Conservation (phyloP, 2,113 vertebrate genomes). For the Pseudopodoces humilis region DNA sequence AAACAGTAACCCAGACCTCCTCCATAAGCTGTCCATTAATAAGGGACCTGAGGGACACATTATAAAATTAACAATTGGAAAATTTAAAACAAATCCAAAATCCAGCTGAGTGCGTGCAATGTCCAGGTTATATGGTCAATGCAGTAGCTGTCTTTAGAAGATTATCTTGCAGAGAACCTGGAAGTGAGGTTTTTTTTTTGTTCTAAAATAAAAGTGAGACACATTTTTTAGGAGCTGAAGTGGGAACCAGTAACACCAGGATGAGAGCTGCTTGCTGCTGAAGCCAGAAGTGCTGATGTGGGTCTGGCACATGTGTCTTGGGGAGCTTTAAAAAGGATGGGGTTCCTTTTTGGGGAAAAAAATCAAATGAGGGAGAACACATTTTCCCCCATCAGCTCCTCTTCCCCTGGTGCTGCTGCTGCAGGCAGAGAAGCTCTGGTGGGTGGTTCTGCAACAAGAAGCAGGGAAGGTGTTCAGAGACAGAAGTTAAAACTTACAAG, state of each 20-base stretch:
- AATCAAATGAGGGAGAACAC: background rate
- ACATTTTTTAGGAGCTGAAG: background rate
- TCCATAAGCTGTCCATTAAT: slow-evolving; percentile 46
- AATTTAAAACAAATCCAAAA: background rate
- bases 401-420: background rate
- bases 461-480: background rate
- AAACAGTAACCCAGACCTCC: slow-evolving; percentile 54
- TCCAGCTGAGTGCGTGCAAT: background rate
- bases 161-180: background rate
- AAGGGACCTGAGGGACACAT: slow-evolving; percentile 32
- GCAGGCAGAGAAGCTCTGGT: background rate
- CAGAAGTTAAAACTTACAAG: background rate
- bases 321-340: background rate
- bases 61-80: slow-evolving; percentile 61
- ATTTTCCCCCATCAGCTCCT: background rate
- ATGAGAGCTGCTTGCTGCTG: background rate
- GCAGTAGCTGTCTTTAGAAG: background rate
- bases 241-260: background rate
- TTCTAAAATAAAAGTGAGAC: background rate
- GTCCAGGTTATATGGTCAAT: background rate
- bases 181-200: rapidly evolving
- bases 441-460: background rate
- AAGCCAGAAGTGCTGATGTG: background rate
- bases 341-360: background rate
- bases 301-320: rapidly evolving